Percentiles rank a stretch among this genome's conserved stretches.
These are phyloP conservation scores for Cinara cedri DNA, from an alignment of 2,888 invertebrate genomes.

Conservation along the genomic window DNA sequence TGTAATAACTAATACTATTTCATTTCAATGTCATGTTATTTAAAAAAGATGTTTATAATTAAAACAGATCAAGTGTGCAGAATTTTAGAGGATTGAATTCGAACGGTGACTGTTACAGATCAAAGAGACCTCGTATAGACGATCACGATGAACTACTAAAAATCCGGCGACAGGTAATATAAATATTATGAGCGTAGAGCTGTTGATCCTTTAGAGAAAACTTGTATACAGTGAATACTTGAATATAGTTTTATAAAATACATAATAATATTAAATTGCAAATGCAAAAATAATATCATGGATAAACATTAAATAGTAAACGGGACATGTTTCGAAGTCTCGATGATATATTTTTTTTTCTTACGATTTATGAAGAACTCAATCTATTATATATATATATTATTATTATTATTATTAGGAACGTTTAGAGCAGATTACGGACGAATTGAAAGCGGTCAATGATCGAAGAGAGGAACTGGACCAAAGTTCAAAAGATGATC, in stretches of 20 bases:
- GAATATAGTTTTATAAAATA: not conserved
- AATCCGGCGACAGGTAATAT: conserved; percentile 58
- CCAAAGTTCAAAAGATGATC: conserved; percentile 62
- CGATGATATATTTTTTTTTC: not conserved
- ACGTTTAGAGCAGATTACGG: conserved; percentile 64
- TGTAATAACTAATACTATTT: not conserved
- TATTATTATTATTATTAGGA: too few relatives aligned
- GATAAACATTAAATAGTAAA: not conserved
- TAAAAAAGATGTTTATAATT: not conserved
- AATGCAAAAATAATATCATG: not conserved
- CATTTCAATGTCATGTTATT: not conserved
- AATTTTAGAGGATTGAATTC: conserved; percentile 53
- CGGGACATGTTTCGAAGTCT: too few relatives aligned
- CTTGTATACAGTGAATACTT: too few relatives aligned
- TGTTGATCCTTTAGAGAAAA: not conserved
- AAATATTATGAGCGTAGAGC: not conserved
- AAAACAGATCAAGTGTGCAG: conserved; percentile 37
- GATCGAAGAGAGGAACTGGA: conserved; percentile 64
- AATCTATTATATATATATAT: too few relatives aligned
- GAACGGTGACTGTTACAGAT: conserved; percentile 58
- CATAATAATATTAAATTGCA: not conserved
- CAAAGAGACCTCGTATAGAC: conserved; percentile 53
- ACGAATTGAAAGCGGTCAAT: conserved; percentile 63
- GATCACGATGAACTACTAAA: conserved; percentile 51
- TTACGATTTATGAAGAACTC: not conserved